phyloP scores from a whole-genome alignment of 2,113 vertebrate species.

The Daboia siamensis region DNA sequence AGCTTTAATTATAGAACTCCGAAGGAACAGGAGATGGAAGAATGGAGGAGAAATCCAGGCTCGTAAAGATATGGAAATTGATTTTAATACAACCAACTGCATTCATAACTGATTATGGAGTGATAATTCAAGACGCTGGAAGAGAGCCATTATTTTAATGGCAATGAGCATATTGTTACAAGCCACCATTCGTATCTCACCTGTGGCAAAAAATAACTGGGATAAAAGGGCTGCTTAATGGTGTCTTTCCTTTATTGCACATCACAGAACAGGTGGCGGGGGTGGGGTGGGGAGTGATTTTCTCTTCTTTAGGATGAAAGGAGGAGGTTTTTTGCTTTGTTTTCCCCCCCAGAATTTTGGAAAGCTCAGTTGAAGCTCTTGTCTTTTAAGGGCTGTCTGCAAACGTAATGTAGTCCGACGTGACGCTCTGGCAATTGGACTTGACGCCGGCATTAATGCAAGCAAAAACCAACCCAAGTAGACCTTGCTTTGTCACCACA shows the following conservation, averaged over 20 bases:
- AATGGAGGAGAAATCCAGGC: constrained; percentile 29
- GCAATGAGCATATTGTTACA: constrained; percentile 27
- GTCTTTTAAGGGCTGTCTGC: not conserved
- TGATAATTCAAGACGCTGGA: not conserved
- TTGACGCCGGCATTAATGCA: not conserved
- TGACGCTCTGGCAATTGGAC: not conserved
- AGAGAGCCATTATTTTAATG: not conserved
- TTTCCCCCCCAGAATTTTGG: not conserved
- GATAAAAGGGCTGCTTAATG: not conserved
- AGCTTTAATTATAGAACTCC: constrained; percentile 21
- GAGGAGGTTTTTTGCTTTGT: too few relatives aligned
- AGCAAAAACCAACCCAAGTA: not conserved
- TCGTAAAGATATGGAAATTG: constrained; percentile 23
- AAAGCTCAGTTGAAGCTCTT: not conserved
- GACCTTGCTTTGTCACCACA: too few relatives aligned
- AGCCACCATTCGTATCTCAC: constrained; percentile 21
- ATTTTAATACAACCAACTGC: not conserved
- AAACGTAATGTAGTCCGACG: not conserved
- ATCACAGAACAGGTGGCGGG: not conserved
- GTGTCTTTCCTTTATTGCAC: not conserved
- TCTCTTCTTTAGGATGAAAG: not conserved
- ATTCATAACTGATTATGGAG: not conserved
- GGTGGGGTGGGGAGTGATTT: not conserved
- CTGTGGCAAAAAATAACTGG: constrained; percentile 13
- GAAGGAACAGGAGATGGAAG: constrained; percentile 2